phyloP scores from a whole-genome alignment of 2,797 vertebrate species.

The Trachops cirrhosus region DNA sequence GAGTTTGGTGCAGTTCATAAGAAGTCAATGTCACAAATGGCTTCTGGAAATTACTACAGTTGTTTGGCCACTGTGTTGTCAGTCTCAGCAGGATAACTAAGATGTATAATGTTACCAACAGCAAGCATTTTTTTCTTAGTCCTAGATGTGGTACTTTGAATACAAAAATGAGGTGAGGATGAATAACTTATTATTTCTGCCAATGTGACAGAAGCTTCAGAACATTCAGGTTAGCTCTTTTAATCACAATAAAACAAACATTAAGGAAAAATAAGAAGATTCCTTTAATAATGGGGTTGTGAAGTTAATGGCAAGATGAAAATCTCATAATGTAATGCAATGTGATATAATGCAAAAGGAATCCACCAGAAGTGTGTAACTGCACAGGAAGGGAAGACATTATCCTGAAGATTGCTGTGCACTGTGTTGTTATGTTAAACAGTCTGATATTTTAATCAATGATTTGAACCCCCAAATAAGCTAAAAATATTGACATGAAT shows the following conservation, averaged over 20 bases:
- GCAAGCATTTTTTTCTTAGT: constrained; percentile 22
- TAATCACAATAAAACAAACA: constrained; percentile 14
- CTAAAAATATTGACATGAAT: constrained; percentile 49
- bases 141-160: constrained; percentile 16
- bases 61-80: constrained; percentile 50
- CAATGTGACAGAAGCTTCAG: not conserved
- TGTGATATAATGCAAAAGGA: not conserved
- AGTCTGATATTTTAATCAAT: constrained; percentile 63
- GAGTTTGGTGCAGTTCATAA: constrained; percentile 24
- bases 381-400: not conserved
- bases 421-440: constrained; percentile 14
- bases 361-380: not conserved
- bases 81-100: constrained; percentile 41
- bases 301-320: constrained; percentile 13
- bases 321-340: not conserved
- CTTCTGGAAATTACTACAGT: constrained; percentile 53
- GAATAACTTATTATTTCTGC: constrained; percentile 13
- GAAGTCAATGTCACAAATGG: constrained; percentile 48
- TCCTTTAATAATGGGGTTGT: not conserved
- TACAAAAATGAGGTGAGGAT: constrained; percentile 9
- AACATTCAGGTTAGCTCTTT: constrained; percentile 26
- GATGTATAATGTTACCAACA: constrained; percentile 43
- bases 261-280: not conserved
- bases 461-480: constrained; percentile 54
- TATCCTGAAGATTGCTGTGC: constrained; percentile 14